These are phyloP conservation scores for Mustela lutreola DNA, from an alignment of 2,113 vertebrate genomes.

Conservation along the genomic window DNA sequence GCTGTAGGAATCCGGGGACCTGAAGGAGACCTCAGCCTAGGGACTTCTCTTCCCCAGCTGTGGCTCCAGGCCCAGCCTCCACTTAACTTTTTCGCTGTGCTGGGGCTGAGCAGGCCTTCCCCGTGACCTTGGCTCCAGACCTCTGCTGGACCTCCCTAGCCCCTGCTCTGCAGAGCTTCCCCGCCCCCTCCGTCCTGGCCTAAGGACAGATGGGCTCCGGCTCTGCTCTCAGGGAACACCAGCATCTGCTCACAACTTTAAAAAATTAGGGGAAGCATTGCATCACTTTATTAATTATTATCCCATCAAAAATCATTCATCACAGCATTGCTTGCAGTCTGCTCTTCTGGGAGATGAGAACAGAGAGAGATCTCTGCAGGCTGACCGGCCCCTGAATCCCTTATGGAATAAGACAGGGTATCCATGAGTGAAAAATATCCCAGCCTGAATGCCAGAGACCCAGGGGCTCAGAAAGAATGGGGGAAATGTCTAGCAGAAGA, in stretches of 20 bases:
- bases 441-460: slow-evolving; percentile 49
- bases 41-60: neutral
- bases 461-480: neutral
- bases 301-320: slow-evolving; percentile 71
- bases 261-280: slow-evolving; percentile 68
- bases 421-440: neutral
- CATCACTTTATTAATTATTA: slow-evolving; percentile 63
- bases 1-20: neutral
- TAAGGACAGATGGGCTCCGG: slow-evolving; percentile 50
- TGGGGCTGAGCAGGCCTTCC: neutral
- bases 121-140: slow-evolving; percentile 29
- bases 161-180: neutral
- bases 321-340: neutral
- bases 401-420: neutral
- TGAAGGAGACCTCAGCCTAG: neutral
- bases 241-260: slow-evolving; percentile 74
- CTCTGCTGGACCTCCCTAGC: neutral
- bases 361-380: slow-evolving; percentile 31
- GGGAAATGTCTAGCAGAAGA: neutral
- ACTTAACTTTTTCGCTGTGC: neutral
- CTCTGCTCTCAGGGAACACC: slow-evolving; percentile 68
- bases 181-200: neutral
- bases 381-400: neutral
- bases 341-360: slow-evolving; percentile 47
- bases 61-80: slow-evolving; percentile 49